Evolutionary conservation across 2,888 invertebrate genomes (phyloP).

Genomic region (Calliopum simillimum): DNA sequence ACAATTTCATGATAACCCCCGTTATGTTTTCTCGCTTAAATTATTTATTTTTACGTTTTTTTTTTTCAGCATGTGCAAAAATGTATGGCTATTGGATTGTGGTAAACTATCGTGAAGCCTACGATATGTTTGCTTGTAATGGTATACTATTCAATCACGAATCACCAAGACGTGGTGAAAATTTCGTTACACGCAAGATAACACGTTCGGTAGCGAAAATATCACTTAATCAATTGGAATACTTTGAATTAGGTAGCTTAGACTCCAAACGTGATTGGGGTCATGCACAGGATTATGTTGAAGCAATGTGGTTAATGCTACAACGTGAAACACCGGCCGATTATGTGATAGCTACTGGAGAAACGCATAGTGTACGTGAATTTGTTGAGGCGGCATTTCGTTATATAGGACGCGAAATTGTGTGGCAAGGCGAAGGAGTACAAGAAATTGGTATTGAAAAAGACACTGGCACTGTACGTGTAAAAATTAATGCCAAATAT

Average conservation of each 20-base stretch:
- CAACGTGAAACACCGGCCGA: constrained; percentile 93
- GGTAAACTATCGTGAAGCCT: constrained; percentile 94
- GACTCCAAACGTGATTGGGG: constrained; percentile 99
- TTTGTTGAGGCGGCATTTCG: constrained; percentile 94
- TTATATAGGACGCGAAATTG: constrained; percentile 81
- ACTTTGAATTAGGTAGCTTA: constrained; percentile 91
- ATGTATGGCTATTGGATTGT: constrained; percentile 97
- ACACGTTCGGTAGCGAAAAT: constrained; percentile 98
- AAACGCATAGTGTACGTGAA: constrained; percentile 93
- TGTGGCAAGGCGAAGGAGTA: constrained; percentile 89
- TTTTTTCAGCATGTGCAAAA: constrained; percentile 86
- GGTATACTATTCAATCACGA: constrained; percentile 98
- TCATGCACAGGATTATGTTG: constrained; percentile 94
- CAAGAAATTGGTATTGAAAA: constrained; percentile 82
- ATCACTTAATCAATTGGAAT: constrained; percentile 84
- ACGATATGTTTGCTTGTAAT: constrained; percentile 95
- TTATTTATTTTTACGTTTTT: constrained; percentile 5
- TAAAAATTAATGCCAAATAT: constrained; percentile 92
- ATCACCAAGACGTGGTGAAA: constrained; percentile 95
- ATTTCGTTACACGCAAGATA: constrained; percentile 98
- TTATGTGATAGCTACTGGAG: constrained; percentile 97
- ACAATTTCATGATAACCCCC: too few relatives aligned
- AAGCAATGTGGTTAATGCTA: constrained; percentile 99
- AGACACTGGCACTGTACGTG: constrained; percentile 78
- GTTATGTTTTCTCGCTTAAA: too few relatives aligned